Base-by-base conservation (phyloP, 1,140 invertebrate species). In the Artemia franciscana region DNA sequence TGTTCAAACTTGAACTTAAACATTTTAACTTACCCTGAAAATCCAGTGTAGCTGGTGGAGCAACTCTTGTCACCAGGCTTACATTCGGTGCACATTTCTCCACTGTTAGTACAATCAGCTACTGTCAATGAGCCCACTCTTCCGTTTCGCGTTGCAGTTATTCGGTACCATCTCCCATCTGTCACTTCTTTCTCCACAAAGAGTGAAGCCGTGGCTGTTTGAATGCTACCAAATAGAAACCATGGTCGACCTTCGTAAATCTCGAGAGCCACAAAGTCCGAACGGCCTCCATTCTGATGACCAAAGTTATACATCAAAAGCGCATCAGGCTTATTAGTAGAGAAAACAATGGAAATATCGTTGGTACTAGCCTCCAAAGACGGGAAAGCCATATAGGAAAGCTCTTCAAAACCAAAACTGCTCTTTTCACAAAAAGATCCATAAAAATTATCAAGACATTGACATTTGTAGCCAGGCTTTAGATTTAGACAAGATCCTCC, bases 241-340 rank as follows among this genome's bases (percentile, higher is more conserved):
- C 84, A 78, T 0, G 88, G 82, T 67, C 80, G 81, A 0, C 89
- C 88, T 30, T 82, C 78, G 0, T 91, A 76, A 59, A 96, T 70
- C 74, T 96, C 89, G 51, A 96, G 78, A 0, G 91, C 88, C 26
- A 96, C 80, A 70, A 94, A 95, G 71, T 94, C 90, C 0, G 88
- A 91, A 66, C 89, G 75, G 3, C 89, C 89, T 25, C 88, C 86
- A 56, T 80, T 85, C 69, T 87, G 86, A 0, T 80, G 74, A 1
- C 89, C 90, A 68, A 86, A 93, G 67, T 93, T 94, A 73, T 94
- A 95, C 0, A 92, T 75, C 0, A 96, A 72, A 5, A 96, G 74
- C 1, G 88, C 82, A 71, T 92, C 82, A 0, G 80, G 78, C 71
- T 91, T 91, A 0, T 84, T 88, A 0, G 91, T 95, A 9, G 91